These are phyloP conservation scores for Herminia tarsipennalis DNA, from an alignment of 2,888 invertebrate species.

Conservation along the genomic window DNA sequence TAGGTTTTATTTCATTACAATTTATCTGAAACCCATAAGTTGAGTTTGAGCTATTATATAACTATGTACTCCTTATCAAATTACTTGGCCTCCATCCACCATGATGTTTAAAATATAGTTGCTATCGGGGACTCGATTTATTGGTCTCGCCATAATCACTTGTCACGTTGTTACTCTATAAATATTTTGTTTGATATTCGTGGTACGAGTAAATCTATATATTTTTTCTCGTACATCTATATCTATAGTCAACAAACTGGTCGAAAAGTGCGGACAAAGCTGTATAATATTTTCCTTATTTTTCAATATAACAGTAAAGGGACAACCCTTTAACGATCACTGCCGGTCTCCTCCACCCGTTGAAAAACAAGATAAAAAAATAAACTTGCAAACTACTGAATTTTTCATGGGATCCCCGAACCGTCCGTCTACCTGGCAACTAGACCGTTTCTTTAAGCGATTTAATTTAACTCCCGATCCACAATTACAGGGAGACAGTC, in stretches of 20 bases:
- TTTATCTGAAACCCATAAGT: too few species aligned
- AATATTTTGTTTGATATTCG: too few species aligned
- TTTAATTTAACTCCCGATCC: constrained; percentile 68
- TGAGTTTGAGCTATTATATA: too few species aligned
- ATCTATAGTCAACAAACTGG: constrained; percentile 1
- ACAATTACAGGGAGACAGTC: constrained; percentile 66
- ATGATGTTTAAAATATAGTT: too few species aligned
- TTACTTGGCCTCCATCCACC: too few species aligned
- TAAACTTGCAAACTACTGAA: constrained; percentile 40
- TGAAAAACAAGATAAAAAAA: constrained; percentile 41
- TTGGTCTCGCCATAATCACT: too few species aligned
- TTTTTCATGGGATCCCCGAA: constrained; percentile 32
- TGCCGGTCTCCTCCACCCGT: neutral
- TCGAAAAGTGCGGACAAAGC: constrained; percentile 3
- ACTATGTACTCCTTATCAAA: too few species aligned
- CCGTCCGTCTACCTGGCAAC: constrained; percentile 34
- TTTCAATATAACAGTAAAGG: constrained; percentile 10
- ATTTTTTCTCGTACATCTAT: too few species aligned
- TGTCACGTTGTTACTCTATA: too few species aligned
- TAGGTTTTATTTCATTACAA: too few species aligned
- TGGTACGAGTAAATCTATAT: too few species aligned
- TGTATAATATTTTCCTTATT: constrained; percentile 10
- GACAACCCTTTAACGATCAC: constrained; percentile 17
- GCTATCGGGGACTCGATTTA: too few species aligned
- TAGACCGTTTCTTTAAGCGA: constrained; percentile 57